These are phyloP conservation scores for Eurois occulta DNA, from an alignment of 2,888 invertebrate genomes.

Conservation along the genomic window DNA sequence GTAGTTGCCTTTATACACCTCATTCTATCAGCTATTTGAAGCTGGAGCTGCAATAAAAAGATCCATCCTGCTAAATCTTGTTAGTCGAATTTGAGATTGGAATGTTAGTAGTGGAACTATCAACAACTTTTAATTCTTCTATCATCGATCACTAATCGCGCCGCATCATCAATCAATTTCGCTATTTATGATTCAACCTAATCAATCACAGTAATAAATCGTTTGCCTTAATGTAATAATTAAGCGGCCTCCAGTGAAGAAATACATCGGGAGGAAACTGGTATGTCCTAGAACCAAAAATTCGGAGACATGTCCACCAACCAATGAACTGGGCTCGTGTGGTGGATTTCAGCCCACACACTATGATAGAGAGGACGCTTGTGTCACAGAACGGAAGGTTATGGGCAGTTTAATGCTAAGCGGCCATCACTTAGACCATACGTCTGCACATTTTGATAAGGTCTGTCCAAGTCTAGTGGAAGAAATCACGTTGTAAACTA, in stretches of 20 bases:
- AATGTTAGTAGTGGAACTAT: conserved; percentile 32
- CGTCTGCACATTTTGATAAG: conserved; percentile 51
- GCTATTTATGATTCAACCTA: conserved; percentile 13
- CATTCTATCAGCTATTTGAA: neutral
- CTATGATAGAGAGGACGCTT: neutral
- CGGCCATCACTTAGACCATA: conserved; percentile 42
- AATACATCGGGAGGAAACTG: neutral
- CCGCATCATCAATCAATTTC: conserved; percentile 40
- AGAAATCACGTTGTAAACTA: conserved; percentile 66
- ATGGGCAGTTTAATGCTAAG: neutral
- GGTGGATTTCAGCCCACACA: neutral
- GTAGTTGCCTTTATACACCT: neutral
- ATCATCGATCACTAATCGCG: conserved; percentile 18
- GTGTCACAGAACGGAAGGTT: neutral
- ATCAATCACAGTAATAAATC: conserved; percentile 44
- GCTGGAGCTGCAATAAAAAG: too few species aligned
- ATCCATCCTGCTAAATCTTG: too few species aligned
- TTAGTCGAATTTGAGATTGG: conserved; percentile 5
- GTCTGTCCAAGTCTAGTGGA: conserved; percentile 66
- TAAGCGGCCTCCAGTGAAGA: conserved; percentile 1
- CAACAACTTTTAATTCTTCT: neutral
- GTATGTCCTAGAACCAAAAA: neutral
- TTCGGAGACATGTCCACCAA: neutral
- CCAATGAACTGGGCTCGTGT: neutral
- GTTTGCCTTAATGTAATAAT: neutral